These are phyloP conservation scores for Pollimyrus isidori DNA, from an alignment of 2,113 vertebrate genomes.

Conservation along the genomic window DNA sequence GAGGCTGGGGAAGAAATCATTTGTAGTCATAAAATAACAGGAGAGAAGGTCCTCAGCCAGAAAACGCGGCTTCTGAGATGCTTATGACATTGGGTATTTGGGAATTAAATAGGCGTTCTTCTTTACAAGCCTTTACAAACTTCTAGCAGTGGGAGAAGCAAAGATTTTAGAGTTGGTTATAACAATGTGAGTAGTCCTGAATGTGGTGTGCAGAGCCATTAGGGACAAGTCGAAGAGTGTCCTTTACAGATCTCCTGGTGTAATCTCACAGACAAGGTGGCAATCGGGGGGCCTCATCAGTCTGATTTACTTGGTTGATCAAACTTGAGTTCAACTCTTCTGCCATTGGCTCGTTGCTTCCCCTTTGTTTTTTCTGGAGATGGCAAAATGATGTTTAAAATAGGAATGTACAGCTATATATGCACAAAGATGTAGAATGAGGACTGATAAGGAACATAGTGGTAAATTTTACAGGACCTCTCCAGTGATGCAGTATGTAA, in stretches of 20 bases:
- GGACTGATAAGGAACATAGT: background rate
- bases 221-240: background rate
- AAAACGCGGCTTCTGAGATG: background rate
- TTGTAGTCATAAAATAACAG: background rate
- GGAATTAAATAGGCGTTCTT: background rate
- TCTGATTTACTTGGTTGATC: constrained; percentile 78
- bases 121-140: background rate
- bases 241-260: background rate
- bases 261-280: background rate
- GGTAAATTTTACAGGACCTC: too few species aligned
- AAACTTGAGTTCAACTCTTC: constrained; percentile 81
- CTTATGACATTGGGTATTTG: background rate
- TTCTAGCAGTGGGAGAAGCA: background rate
- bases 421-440: background rate
- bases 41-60: background rate
- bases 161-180: background rate
- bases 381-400: background rate
- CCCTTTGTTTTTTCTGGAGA: constrained; percentile 71
- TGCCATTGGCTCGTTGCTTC: constrained; percentile 65
- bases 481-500: too few species aligned
- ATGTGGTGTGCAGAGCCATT: background rate
- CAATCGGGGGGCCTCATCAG: background rate
- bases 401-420: background rate
- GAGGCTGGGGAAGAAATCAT: constrained; percentile 58
- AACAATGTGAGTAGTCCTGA: background rate